Conservation (phyloP, 2,113 vertebrate genomes). For the Trematomus loennbergii region DNA sequence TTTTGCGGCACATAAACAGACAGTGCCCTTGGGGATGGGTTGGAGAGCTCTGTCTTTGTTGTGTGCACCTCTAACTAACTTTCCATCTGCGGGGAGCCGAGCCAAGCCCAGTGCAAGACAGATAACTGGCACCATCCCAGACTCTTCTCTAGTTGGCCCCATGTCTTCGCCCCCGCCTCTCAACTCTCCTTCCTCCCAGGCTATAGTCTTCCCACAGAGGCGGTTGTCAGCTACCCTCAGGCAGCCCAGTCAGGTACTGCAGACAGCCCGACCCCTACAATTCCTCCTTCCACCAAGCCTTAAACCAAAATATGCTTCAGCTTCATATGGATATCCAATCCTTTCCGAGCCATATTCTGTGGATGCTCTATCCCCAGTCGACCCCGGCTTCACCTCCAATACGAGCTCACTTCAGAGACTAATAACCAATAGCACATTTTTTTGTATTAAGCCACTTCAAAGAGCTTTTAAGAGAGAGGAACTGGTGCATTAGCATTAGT, state of each 20-base stretch:
- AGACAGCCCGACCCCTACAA: constrained; percentile 34
- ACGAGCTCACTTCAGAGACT: constrained; percentile 43
- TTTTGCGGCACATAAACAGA: constrained; percentile 72
- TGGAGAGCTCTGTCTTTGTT: constrained; percentile 80
- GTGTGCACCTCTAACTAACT: constrained; percentile 81
- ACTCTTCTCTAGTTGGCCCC: constrained; percentile 71
- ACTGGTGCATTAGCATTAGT: constrained; percentile 55
- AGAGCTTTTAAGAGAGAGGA: constrained; percentile 65
- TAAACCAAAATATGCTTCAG: constrained; percentile 52
- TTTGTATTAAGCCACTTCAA: constrained; percentile 66
- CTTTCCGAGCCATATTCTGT: constrained; percentile 20
- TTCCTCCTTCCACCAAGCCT: constrained; percentile 40
- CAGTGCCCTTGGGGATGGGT: constrained; percentile 76
- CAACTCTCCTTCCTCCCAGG: constrained; percentile 63
- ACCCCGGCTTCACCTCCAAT: constrained; percentile 54
- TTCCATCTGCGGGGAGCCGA: constrained; percentile 77
- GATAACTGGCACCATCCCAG: constrained; percentile 79
- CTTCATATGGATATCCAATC: constrained; percentile 45
- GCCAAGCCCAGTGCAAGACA: constrained; percentile 77
- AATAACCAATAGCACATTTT: constrained; percentile 60
- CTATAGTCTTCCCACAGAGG: constrained; percentile 65
- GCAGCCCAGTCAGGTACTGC: constrained; percentile 53
- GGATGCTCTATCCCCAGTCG: constrained; percentile 37
- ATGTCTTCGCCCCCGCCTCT: constrained; percentile 67
- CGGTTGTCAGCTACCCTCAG: constrained; percentile 61